A percentile compares a stretch with the other conserved stretches of the same genome.
These are phyloP conservation scores for Parelbella ahira DNA, from an alignment of 2,888 invertebrate species.

Conservation along the genomic window DNA sequence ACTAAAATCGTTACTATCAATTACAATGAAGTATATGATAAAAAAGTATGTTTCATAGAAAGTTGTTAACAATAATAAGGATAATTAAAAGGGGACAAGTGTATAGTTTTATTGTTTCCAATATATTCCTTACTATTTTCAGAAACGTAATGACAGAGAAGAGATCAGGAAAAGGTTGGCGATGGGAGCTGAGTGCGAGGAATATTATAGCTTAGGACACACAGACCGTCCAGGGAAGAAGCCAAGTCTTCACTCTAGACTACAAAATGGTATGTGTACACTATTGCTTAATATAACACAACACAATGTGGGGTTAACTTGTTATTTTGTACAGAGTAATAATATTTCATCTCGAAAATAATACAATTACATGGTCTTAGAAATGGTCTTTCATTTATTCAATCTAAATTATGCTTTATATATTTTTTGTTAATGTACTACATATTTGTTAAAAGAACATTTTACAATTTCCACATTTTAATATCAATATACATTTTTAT, in stretches of 20 bases:
- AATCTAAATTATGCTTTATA: too few relatives aligned
- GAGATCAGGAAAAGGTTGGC: slow-evolving; percentile 94
- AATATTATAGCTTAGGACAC: slow-evolving; percentile 82
- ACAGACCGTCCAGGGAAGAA: slow-evolving; percentile 87
- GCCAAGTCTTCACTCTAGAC: slow-evolving; percentile 91
- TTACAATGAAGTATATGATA: slow-evolving; percentile 43
- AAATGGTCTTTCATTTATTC: too few relatives aligned
- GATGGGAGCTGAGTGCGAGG: slow-evolving; percentile 90
- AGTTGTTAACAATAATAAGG: background rate
- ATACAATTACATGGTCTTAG: too few relatives aligned
- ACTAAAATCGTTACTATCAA: slow-evolving; percentile 63
- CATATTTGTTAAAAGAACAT: too few relatives aligned
- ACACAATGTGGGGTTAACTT: too few relatives aligned
- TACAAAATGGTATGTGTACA: slow-evolving; percentile 85
- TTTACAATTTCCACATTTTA: too few relatives aligned
- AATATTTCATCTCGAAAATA: too few relatives aligned
- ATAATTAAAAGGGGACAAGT: too few relatives aligned
- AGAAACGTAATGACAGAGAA: slow-evolving; percentile 95
- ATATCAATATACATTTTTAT: too few relatives aligned
- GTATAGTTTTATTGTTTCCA: background rate
- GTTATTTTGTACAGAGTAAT: too few relatives aligned
- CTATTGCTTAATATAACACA: too few relatives aligned
- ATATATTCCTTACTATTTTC: slow-evolving; percentile 47
- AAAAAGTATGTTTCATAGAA: slow-evolving; percentile 42
- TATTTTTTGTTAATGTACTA: too few relatives aligned